phyloP scores from a whole-genome alignment of 2,888 invertebrate genomes.

The Diarsia mendica region DNA sequence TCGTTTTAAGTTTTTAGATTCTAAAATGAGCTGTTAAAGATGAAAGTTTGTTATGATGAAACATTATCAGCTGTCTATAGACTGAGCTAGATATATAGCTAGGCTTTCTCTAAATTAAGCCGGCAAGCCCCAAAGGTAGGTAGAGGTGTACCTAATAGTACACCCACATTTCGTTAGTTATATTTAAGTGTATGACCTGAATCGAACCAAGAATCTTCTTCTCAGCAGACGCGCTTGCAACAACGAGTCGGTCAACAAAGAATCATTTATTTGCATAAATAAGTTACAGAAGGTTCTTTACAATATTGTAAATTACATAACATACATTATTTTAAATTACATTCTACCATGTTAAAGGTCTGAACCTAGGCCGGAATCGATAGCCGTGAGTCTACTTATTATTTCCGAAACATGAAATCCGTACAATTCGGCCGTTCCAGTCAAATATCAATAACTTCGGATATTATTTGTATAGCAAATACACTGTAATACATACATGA shows the following conservation, averaged over 20 bases:
- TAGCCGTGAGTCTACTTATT: conserved; percentile 37
- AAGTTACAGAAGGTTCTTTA: not conserved
- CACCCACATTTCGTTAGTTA: too few species aligned
- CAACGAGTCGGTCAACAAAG: too few species aligned
- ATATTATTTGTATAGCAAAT: conserved; percentile 36
- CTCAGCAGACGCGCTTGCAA: too few species aligned
- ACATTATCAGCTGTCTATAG: not conserved
- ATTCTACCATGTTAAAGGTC: conserved; percentile 2
- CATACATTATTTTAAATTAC: conserved; percentile 9
- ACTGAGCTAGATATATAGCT: too few species aligned
- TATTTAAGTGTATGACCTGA: too few species aligned
- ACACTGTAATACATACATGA: conserved; percentile 5
- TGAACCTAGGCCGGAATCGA: conserved; percentile 32
- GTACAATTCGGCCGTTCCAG: conserved; percentile 26
- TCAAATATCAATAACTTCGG: conserved; percentile 45
- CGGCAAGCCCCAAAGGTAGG: too few species aligned
- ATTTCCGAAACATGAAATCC: conserved; percentile 48
- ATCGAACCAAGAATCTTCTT: too few species aligned
- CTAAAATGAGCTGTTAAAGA: conserved; percentile 18
- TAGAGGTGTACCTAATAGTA: too few species aligned
- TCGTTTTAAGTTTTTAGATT: conserved; percentile 35
- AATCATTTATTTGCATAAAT: too few species aligned
- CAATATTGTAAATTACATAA: not conserved
- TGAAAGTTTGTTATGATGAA: not conserved
- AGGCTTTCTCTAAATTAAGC: too few species aligned